A percentile compares a stretch with the other conserved stretches of the same genome.
Evolutionary conservation across 1,140 invertebrate species (phyloP).

Genomic region (Papilio machaon): DNA sequence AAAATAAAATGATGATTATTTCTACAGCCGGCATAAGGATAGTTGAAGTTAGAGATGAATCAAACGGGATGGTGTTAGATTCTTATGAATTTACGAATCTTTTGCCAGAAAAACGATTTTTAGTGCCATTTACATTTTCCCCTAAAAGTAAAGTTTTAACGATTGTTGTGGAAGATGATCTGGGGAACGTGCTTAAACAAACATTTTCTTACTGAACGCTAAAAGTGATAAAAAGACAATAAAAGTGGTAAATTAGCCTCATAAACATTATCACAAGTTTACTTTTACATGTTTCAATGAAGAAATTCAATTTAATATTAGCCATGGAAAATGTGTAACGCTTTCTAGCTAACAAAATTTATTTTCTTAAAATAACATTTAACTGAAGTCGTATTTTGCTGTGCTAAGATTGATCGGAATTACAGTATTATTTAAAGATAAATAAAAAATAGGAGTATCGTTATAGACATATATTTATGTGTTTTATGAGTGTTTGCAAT

Average conservation of each 20-base stretch:
- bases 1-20: constrained; percentile 83
- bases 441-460: constrained; percentile 4
- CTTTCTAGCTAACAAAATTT: constrained; percentile 10
- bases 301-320: constrained; percentile 20
- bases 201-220: constrained; percentile 75
- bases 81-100: constrained; percentile 86
- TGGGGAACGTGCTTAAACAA: constrained; percentile 83
- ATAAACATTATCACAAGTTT: constrained; percentile 35
- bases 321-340: constrained; percentile 16
- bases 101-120: constrained; percentile 82
- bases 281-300: neutral
- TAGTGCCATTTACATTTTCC: constrained; percentile 80
- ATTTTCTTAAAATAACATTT: neutral
- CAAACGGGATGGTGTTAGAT: constrained; percentile 84
- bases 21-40: constrained; percentile 86
- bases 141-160: constrained; percentile 77
- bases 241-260: constrained; percentile 48
- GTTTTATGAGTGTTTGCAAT: neutral
- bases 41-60: constrained; percentile 86
- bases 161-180: constrained; percentile 82
- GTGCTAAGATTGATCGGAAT: neutral
- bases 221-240: constrained; percentile 55
- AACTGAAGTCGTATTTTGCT: neutral
- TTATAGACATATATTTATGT: neutral
- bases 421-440: constrained; percentile 13